Percentiles rank a stretch among this genome's conserved stretches.
Evolutionary conservation across 1,140 invertebrate species (phyloP).

Genomic region (Aleiodes sp.): DNA sequence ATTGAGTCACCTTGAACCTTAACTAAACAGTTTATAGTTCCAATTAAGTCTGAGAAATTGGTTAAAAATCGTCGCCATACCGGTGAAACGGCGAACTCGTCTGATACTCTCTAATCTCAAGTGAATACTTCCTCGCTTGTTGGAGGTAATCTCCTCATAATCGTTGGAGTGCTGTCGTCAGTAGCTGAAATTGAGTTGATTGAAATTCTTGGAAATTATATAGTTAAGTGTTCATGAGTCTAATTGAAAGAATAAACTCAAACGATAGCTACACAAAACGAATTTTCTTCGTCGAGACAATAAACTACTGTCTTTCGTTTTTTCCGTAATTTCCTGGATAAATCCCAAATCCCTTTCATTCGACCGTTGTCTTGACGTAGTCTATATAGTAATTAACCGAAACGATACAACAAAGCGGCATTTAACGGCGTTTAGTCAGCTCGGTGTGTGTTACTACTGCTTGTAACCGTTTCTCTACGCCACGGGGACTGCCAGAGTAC

Average conservation of each 20-base stretch:
- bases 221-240: not conserved
- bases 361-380: slow-evolving; percentile 33
- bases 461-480: too few species aligned
- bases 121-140: too few species aligned
- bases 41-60: too few species aligned
- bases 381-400: slow-evolving; percentile 57
- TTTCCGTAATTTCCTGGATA: not conserved
- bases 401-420: slow-evolving; percentile 56
- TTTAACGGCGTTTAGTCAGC: slow-evolving; percentile 57
- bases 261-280: not conserved
- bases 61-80: too few species aligned
- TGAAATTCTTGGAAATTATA: not conserved
- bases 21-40: too few species aligned
- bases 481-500: slow-evolving; percentile 43
- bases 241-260: slow-evolving; percentile 11
- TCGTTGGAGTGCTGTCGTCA: too few species aligned
- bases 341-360: slow-evolving; percentile 3
- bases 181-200: not conserved
- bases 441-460: slow-evolving; percentile 20
- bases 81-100: too few species aligned
- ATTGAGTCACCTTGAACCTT: too few species aligned
- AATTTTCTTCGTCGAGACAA: slow-evolving; percentile 4
- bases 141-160: too few species aligned
- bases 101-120: too few species aligned
- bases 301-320: too few species aligned